These are phyloP conservation scores for Carterocephalus palaemon DNA, from an alignment of 2,888 invertebrate genomes.

Conservation along the genomic window DNA sequence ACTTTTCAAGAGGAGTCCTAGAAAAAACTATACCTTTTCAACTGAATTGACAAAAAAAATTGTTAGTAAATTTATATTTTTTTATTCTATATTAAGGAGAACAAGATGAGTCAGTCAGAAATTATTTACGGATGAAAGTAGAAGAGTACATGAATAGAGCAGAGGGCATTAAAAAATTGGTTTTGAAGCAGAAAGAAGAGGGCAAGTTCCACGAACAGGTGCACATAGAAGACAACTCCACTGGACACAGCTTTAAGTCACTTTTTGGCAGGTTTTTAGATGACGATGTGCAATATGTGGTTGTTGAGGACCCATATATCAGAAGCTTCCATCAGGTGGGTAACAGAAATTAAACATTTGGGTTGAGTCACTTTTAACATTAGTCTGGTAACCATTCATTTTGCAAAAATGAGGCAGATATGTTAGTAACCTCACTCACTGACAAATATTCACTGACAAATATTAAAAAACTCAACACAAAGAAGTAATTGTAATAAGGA, in stretches of 20 bases:
- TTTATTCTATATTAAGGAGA: conserved; percentile 58
- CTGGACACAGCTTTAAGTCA: conserved; percentile 87
- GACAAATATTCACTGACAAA: no score
- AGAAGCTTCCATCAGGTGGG: conserved; percentile 91
- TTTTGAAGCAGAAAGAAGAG: conserved; percentile 82
- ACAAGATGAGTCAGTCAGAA: conserved; percentile 74
- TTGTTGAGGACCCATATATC: conserved; percentile 93
- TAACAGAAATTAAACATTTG: no score
- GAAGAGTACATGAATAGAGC: conserved; percentile 90
- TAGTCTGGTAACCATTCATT: no score
- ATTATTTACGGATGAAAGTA: conserved; percentile 81
- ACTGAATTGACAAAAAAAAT: no score
- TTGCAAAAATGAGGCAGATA: no score
- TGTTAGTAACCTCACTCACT: no score
- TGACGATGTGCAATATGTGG: conserved; percentile 83
- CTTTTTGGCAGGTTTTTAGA: conserved; percentile 90
- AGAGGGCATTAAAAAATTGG: conserved; percentile 86
- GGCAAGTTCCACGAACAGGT: conserved; percentile 87
- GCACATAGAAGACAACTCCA: conserved; percentile 85
- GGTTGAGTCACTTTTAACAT: no score
- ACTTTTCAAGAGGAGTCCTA: no score
- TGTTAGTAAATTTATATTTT: conserved; percentile 1
- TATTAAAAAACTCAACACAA: no score
- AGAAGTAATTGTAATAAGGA: no score
- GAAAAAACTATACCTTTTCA: no score